Conservation (phyloP, 2,113 vertebrate species). For the Malurus elegans region DNA sequence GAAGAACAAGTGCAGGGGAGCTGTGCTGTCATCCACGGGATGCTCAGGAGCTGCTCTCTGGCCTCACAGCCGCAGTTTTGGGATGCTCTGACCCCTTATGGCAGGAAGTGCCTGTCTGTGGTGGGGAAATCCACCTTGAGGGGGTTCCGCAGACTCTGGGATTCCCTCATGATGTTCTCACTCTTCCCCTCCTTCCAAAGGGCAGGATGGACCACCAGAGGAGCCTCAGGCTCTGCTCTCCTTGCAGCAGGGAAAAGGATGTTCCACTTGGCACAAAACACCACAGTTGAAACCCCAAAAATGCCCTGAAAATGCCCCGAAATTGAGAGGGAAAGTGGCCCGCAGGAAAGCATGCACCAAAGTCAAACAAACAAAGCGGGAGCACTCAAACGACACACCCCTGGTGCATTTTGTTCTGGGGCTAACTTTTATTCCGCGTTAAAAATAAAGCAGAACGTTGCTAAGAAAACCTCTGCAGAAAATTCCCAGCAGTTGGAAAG, state of each 20-base stretch:
- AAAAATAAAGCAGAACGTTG: conserved; percentile 27
- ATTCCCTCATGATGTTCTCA: accelerated
- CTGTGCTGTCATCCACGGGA: not conserved
- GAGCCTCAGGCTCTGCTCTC: not conserved
- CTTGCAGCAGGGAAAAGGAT: not conserved
- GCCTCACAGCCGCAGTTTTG: not conserved
- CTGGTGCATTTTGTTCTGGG: not conserved
- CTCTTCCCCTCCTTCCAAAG: not conserved
- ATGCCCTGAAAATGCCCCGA: not conserved
- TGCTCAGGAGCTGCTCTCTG: accelerated
- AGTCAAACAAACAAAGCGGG: not conserved
- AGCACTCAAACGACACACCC: not conserved
- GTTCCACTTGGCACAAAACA: not conserved
- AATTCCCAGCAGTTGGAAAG: conserved; percentile 32
- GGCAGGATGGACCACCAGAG: not conserved
- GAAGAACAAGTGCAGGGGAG: conserved; percentile 3
- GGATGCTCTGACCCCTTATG: not conserved
- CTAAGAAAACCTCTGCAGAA: conserved; percentile 16
- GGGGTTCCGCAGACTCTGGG: accelerated
- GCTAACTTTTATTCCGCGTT: not conserved
- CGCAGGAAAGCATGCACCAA: not conserved
- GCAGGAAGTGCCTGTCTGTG: not conserved
- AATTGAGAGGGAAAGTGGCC: not conserved
- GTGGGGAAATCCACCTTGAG: not conserved
- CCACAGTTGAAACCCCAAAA: accelerated